These are phyloP conservation scores for Cercopithecus mona DNA, from an alignment of 2,113 vertebrate species.

Conservation along the genomic window DNA sequence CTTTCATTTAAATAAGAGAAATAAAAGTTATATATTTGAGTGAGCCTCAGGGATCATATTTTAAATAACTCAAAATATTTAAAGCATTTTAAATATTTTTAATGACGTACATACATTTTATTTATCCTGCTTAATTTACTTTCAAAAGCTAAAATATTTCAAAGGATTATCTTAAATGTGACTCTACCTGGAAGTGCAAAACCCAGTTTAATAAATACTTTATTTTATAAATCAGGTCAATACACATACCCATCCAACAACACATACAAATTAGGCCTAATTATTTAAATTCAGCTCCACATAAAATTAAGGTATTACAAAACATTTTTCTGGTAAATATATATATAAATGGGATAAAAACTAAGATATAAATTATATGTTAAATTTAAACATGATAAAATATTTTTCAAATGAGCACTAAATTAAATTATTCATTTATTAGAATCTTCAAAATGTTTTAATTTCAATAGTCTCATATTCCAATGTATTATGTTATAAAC, in stretches of 20 bases:
- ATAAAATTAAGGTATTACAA: slow-evolving; percentile 4
- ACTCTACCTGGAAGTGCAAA: background rate
- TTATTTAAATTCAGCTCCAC: background rate
- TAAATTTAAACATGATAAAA: background rate
- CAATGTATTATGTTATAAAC: background rate
- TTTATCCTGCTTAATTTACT: background rate
- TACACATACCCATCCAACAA: background rate
- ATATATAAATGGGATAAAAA: background rate
- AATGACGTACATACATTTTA: background rate
- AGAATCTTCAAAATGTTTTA: background rate
- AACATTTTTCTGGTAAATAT: slow-evolving; percentile 24
- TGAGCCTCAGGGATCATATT: background rate
- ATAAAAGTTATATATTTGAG: background rate
- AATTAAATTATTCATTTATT: background rate
- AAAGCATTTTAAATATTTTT: slow-evolving; percentile 8
- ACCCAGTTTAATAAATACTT: background rate
- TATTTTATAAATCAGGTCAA: slow-evolving; percentile 44
- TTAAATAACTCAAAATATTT: background rate
- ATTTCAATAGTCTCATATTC: background rate
- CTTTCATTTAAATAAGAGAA: background rate
- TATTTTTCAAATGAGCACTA: background rate
- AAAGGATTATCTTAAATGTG: background rate
- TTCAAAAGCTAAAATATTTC: slow-evolving; percentile 33
- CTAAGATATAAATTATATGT: background rate
- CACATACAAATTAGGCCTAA: background rate